Conservation (phyloP, 1,140 invertebrate species). For the Drosophila subpulchrella region DNA sequence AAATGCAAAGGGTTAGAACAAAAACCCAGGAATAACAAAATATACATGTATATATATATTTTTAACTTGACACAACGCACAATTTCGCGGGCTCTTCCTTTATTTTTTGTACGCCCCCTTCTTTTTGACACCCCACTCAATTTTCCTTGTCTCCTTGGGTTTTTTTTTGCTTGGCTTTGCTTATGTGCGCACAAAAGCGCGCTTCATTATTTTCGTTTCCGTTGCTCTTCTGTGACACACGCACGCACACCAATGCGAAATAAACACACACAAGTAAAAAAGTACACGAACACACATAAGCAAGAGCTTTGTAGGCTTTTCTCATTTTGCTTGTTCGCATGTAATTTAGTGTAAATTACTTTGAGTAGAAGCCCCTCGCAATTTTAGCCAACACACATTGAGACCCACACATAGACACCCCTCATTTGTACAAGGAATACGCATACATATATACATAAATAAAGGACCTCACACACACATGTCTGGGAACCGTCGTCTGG, state of each 20-base stretch:
- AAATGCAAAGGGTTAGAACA: slow-evolving; percentile 48
- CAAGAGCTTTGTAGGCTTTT: slow-evolving; percentile 52
- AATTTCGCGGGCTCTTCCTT: slow-evolving; percentile 34
- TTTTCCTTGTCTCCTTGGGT: slow-evolving; percentile 41
- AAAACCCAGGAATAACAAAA: slow-evolving; percentile 28
- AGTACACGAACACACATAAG: slow-evolving; percentile 11
- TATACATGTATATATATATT: slow-evolving; percentile 26
- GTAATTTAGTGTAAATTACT: slow-evolving; percentile 79
- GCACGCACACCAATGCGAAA: slow-evolving; percentile 25
- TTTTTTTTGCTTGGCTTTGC: slow-evolving; percentile 42
- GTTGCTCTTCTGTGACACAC: slow-evolving; percentile 55
- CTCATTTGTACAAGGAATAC: slow-evolving; percentile 14
- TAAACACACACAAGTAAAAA: slow-evolving; percentile 13
- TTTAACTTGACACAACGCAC: slow-evolving; percentile 48
- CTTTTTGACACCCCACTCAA: slow-evolving; percentile 22
- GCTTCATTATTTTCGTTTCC: slow-evolving; percentile 73
- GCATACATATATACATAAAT: slow-evolving; percentile 14
- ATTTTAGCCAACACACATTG: slow-evolving; percentile 30
- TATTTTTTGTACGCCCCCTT: not conserved
- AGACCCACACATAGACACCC: slow-evolving; percentile 26
- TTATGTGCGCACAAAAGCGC: slow-evolving; percentile 69
- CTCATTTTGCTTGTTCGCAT: slow-evolving; percentile 66
- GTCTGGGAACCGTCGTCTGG: slow-evolving; percentile 43
- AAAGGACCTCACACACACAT: slow-evolving; percentile 7
- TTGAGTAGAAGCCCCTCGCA: slow-evolving; percentile 61